Evolutionary conservation across 2,797 vertebrate species (phyloP).

Genomic region (Silurus aristotelis): DNA sequence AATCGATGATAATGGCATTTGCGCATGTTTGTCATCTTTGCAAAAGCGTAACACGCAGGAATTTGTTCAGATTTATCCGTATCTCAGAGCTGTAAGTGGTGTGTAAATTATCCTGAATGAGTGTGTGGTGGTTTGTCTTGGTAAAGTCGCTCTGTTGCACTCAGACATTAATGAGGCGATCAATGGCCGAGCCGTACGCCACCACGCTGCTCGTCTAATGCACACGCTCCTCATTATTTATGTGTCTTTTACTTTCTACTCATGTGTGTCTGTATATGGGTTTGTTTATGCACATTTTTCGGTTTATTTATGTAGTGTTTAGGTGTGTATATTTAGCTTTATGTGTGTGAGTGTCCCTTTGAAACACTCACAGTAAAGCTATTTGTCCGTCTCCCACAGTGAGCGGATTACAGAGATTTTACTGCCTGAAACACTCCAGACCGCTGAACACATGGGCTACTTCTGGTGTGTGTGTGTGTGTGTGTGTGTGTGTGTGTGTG

Average conservation of each 20-base stretch:
- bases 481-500: constrained; percentile 23
- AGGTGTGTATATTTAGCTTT: not conserved
- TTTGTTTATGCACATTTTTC: constrained; percentile 34
- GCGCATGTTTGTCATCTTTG: constrained; percentile 84
- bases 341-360: constrained; percentile 50
- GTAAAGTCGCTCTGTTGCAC: constrained; percentile 78
- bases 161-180: constrained; percentile 80
- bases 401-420: constrained; percentile 73
- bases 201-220: constrained; percentile 66
- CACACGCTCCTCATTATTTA: constrained; percentile 37
- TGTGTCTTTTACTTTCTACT: constrained; percentile 18
- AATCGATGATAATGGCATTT: constrained; percentile 85
- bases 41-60: constrained; percentile 79
- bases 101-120: constrained; percentile 86
- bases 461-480: constrained; percentile 52
- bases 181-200: constrained; percentile 77
- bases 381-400: constrained; percentile 66
- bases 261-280: constrained; percentile 20
- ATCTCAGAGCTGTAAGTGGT: constrained; percentile 84
- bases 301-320: constrained; percentile 21
- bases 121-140: constrained; percentile 80
- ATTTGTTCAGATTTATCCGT: constrained; percentile 82
- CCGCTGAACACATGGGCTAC: constrained; percentile 66
- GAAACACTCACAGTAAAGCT: not conserved
- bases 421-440: constrained; percentile 66